phyloP scores from a whole-genome alignment of 2,888 invertebrate species.

The Saturnia japonica region DNA sequence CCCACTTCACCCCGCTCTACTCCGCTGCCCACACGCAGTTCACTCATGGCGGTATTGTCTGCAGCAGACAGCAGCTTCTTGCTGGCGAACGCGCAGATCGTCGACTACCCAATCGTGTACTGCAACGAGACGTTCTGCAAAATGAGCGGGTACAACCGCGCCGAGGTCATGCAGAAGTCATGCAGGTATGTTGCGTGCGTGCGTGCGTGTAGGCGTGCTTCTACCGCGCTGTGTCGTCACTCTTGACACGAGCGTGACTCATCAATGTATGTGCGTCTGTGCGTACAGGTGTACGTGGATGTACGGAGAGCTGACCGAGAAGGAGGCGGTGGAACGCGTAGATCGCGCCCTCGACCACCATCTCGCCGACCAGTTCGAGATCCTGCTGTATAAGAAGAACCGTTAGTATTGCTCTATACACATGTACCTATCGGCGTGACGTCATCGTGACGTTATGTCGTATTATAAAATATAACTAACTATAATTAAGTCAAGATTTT shows the following conservation, averaged over 20 bases:
- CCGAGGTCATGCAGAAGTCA: conserved; percentile 93
- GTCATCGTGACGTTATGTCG: no score
- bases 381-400: conserved; percentile 99
- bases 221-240: no score
- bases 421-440: not conserved
- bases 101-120: conserved; percentile 99
- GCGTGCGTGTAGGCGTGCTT: no score
- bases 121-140: conserved; percentile 99
- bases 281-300: conserved; percentile 92
- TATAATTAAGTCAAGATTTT: no score
- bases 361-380: conserved; percentile 98
- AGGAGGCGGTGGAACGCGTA: conserved; percentile 95
- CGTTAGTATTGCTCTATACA: conserved; percentile 86
- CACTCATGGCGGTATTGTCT: conserved; percentile 29
- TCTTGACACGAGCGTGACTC: no score
- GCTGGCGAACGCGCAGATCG: conserved; percentile 99
- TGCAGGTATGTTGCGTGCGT: conserved; percentile 82
- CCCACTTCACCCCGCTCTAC: conserved; percentile 94
- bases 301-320: conserved; percentile 99
- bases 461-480: no score
- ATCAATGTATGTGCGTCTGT: conserved; percentile 17
- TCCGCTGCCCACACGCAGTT: conserved; percentile 80
- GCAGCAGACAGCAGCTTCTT: conserved; percentile 99
- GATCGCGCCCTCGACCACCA: conserved; percentile 97
- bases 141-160: conserved; percentile 99